phyloP scores from a whole-genome alignment of 2,113 vertebrate species.

The Ochotona princeps region DNA sequence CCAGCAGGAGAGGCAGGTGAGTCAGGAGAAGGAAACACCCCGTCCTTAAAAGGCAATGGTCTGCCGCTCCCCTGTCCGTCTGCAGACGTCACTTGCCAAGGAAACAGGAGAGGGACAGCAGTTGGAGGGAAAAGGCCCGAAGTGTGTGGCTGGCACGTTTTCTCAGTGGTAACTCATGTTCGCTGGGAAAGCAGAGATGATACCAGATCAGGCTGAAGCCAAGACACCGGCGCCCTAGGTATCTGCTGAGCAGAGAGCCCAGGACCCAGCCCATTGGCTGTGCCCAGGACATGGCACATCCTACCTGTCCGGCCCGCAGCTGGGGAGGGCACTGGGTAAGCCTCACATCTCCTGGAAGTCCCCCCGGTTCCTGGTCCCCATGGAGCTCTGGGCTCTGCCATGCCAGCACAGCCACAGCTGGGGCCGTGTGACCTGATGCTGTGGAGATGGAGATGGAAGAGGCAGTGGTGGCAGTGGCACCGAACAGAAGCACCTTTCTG shows the following conservation, averaged over 20 bases:
- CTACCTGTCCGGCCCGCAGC: neutral
- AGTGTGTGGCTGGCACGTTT: neutral
- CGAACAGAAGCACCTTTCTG: neutral
- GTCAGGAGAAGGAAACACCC: neutral
- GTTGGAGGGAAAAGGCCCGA: neutral
- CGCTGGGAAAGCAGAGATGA: conserved; percentile 47
- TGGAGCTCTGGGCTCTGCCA: neutral
- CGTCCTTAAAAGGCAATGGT: conserved; percentile 50
- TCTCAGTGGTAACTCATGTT: neutral
- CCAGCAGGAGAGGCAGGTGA: neutral
- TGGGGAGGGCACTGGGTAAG: too few relatives aligned
- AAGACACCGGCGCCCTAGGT: conserved; percentile 53
- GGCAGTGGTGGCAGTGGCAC: too few relatives aligned
- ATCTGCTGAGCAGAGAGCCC: neutral
- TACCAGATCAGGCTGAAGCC: neutral
- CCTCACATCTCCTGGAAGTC: too few relatives aligned
- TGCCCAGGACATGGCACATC: neutral
- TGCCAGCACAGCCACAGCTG: neutral
- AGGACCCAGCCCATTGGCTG: neutral
- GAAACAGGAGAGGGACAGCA: neutral
- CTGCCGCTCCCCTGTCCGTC: neutral
- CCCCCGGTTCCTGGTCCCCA: too few relatives aligned
- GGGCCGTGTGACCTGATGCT: neutral
- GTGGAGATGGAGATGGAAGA: neutral
- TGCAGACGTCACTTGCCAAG: neutral